Percentiles rank a stretch among this genome's conserved stretches.
Evolutionary conservation across 2,888 invertebrate species (phyloP).

Genomic region (Cylindroiulus punctatus): DNA sequence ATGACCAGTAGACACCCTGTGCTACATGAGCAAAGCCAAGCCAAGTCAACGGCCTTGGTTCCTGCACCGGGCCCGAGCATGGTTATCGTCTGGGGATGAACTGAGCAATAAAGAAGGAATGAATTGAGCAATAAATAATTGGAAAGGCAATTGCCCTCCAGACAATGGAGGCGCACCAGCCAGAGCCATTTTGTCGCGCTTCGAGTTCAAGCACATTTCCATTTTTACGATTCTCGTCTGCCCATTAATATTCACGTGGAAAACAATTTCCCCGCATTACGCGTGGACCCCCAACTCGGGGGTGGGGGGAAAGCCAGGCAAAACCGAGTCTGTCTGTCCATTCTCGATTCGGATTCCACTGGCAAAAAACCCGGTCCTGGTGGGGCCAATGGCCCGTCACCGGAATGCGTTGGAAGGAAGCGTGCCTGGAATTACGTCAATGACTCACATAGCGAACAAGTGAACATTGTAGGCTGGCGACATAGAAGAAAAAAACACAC

Average conservation of each 20-base stretch:
- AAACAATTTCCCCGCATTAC: background rate
- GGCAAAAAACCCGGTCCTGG: background rate
- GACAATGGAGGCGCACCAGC: background rate
- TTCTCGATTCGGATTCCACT: background rate
- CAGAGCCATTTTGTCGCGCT: background rate
- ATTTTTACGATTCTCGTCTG: slow-evolving; percentile 29
- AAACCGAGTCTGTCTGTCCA: background rate
- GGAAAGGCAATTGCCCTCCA: slow-evolving; percentile 5
- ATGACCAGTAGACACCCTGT: no score
- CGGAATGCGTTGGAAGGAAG: slow-evolving; percentile 1
- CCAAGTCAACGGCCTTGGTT: no score
- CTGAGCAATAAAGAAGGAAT: no score
- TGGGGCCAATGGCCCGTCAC: slow-evolving; percentile 27
- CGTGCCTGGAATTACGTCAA: slow-evolving; percentile 8
- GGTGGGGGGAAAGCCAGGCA: background rate
- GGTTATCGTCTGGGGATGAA: no score
- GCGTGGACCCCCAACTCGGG: no score
- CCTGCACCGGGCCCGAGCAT: no score
- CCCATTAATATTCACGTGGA: background rate
- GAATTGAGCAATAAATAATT: background rate
- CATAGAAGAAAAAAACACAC: no score
- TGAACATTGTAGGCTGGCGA: no score
- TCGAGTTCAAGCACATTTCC: background rate
- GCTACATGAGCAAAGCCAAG: no score
- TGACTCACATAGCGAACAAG: background rate